These are phyloP conservation scores for Phengaris arion DNA, from an alignment of 2,888 invertebrate genomes.

Conservation along the genomic window DNA sequence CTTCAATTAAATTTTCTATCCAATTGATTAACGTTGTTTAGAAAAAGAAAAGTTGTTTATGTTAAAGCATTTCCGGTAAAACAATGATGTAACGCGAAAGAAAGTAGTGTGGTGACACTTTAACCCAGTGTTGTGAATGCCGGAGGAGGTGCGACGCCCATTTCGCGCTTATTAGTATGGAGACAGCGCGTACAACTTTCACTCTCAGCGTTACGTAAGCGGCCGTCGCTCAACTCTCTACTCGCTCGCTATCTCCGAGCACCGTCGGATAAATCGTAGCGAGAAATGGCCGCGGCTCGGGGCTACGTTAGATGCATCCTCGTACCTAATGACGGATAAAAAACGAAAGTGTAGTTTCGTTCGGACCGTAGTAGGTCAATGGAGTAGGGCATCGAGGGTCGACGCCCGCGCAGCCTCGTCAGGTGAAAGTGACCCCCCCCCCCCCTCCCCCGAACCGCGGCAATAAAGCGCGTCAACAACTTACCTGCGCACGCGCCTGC, in stretches of 20 bases:
- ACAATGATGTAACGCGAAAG: conserved; percentile 57
- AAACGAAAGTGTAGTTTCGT: conserved; percentile 78
- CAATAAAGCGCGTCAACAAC: conserved; percentile 57
- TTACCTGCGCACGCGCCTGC: conserved; percentile 71
- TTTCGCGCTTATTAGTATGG: conserved; percentile 73
- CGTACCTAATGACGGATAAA: conserved; percentile 65
- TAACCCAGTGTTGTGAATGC: conserved; percentile 64
- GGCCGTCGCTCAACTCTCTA: conserved; percentile 60
- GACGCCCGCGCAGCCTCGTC: conserved; percentile 77
- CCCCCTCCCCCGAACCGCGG: conserved; percentile 48
- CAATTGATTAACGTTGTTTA: not conserved
- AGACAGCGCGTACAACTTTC: conserved; percentile 73
- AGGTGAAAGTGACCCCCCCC: conserved; percentile 74
- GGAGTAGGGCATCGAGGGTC: conserved; percentile 76
- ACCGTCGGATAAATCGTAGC: conserved; percentile 42
- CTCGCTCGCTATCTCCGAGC: conserved; percentile 55
- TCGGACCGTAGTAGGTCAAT: conserved; percentile 72
- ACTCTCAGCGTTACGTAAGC: conserved; percentile 76
- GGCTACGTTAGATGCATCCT: conserved; percentile 65
- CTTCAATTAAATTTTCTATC: not conserved
- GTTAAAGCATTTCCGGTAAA: not conserved
- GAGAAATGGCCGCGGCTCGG: conserved; percentile 50
- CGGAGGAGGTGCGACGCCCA: conserved; percentile 58
- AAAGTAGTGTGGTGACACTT: conserved; percentile 66
- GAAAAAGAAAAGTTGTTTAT: not conserved